Evolutionary conservation across 2,888 invertebrate species (phyloP).

Genomic region (Stramonita haemastoma): DNA sequence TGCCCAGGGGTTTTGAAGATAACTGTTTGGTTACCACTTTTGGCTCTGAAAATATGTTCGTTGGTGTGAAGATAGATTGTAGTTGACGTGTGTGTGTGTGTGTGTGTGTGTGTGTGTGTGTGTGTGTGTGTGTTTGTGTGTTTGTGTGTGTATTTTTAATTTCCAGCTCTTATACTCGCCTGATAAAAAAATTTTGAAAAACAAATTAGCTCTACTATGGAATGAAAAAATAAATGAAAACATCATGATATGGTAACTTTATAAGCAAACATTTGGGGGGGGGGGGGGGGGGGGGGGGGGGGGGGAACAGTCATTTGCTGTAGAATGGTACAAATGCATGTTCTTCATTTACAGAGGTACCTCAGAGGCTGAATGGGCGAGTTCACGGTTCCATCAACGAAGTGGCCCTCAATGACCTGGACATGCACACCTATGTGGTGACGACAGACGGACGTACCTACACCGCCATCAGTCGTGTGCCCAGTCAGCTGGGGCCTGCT

Average conservation of each 20-base stretch:
- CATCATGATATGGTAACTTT: too few relatives aligned
- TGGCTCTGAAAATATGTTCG: neutral
- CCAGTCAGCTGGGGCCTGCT: constrained; percentile 85
- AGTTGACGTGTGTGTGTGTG: neutral
- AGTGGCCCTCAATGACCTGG: constrained; percentile 84
- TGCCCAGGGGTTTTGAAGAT: neutral
- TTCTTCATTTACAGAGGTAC: constrained; percentile 82
- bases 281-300: too few relatives aligned
- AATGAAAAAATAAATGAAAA: too few relatives aligned
- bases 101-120: constrained; percentile 3
- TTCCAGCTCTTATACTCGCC: too few relatives aligned
- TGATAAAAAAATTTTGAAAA: too few relatives aligned
- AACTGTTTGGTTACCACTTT: neutral
- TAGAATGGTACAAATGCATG: neutral
- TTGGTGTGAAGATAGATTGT: neutral
- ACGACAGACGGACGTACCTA: constrained; percentile 84
- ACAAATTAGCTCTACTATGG: too few relatives aligned
- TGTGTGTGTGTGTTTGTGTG: neutral
- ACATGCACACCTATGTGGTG: constrained; percentile 94
- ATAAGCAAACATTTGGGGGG: too few relatives aligned
- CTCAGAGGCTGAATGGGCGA: constrained; percentile 92
- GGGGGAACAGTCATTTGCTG: neutral
- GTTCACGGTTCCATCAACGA: constrained; percentile 91
- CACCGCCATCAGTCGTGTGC: constrained; percentile 88
- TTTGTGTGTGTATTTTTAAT: too few relatives aligned